phyloP scores from a whole-genome alignment of 2,888 invertebrate genomes.

The Caenorhabditis zanzibari region DNA sequence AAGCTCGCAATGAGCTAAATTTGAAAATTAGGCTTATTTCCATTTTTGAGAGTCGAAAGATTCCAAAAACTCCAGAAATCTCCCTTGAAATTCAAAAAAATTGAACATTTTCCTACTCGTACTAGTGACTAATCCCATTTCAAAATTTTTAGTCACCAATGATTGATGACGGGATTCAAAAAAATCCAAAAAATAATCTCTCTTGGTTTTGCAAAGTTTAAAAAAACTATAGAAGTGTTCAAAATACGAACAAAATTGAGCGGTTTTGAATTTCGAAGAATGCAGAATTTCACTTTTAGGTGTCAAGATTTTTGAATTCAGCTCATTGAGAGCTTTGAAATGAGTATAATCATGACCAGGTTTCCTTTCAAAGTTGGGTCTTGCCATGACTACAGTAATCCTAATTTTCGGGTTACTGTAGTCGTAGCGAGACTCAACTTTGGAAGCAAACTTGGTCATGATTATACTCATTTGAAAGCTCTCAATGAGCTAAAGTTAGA shows the following conservation, averaged over 20 bases:
- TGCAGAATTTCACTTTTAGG: conserved; percentile 90
- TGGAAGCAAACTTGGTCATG: no score
- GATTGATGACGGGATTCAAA: no score
- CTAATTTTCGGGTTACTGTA: no score
- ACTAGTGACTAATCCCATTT: conserved; percentile 88
- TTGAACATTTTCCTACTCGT: conserved; percentile 90
- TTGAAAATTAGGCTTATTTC: conserved; percentile 1
- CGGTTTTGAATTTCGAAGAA: conserved; percentile 86
- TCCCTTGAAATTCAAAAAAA: conserved; percentile 86
- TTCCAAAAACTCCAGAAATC: conserved; percentile 64
- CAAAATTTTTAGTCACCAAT: conserved; percentile 89
- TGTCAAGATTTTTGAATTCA: conserved; percentile 69
- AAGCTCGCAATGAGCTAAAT: no score
- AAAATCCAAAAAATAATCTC: background rate
- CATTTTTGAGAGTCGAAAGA: conserved; percentile 63
- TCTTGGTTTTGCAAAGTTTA: no score
- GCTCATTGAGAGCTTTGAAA: background rate
- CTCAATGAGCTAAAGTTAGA: no score
- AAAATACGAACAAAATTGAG: no score
- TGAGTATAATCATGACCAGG: no score
- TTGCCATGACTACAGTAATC: no score
- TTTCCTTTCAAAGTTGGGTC: no score
- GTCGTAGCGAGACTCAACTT: no score
- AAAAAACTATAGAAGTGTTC: no score
- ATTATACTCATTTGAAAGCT: background rate